phyloP scores from a whole-genome alignment of 1,140 invertebrate genomes.

The Drosophila miranda region DNA sequence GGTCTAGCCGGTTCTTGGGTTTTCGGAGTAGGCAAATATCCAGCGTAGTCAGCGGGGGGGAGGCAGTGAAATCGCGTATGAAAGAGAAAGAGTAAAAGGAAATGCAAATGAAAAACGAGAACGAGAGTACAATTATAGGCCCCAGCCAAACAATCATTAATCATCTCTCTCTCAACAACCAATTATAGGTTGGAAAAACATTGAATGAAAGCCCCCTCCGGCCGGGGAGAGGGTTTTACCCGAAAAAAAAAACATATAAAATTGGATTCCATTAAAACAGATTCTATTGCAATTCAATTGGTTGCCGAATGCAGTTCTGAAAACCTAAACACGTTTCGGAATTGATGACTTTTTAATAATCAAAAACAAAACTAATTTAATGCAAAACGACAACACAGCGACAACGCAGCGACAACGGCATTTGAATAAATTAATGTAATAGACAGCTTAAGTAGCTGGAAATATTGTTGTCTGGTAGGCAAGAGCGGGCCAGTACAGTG shows the following conservation, averaged over 20 bases:
- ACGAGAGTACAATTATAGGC: constrained; percentile 11
- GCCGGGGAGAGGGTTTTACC: not conserved
- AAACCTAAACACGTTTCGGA: constrained; percentile 65
- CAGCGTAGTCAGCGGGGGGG: constrained; percentile 34
- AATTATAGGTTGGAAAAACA: constrained; percentile 31
- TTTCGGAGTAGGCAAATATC: constrained; percentile 48
- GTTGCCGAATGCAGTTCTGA: constrained; percentile 37
- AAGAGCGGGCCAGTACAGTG: constrained; percentile 20
- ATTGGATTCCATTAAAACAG: constrained; percentile 15
- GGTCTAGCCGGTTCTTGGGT: constrained; percentile 44
- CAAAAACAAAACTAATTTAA: constrained; percentile 66
- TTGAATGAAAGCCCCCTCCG: constrained; percentile 10
- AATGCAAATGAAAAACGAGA: not conserved
- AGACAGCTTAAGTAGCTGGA: constrained; percentile 63
- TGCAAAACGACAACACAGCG: constrained; percentile 58
- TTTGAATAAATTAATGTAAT: constrained; percentile 81
- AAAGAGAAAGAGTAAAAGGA: too few species aligned
- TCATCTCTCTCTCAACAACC: constrained; percentile 33
- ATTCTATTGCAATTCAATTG: constrained; percentile 19
- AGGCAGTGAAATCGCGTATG: not conserved
- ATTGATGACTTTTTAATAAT: constrained; percentile 69
- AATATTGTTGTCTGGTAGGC: constrained; percentile 25
- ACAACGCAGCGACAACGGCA: constrained; percentile 39
- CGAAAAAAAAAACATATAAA: constrained; percentile 16
- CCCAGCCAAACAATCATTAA: constrained; percentile 45